Base-by-base conservation (phyloP, 2,113 vertebrate species). In the Halcyon malimbica region DNA sequence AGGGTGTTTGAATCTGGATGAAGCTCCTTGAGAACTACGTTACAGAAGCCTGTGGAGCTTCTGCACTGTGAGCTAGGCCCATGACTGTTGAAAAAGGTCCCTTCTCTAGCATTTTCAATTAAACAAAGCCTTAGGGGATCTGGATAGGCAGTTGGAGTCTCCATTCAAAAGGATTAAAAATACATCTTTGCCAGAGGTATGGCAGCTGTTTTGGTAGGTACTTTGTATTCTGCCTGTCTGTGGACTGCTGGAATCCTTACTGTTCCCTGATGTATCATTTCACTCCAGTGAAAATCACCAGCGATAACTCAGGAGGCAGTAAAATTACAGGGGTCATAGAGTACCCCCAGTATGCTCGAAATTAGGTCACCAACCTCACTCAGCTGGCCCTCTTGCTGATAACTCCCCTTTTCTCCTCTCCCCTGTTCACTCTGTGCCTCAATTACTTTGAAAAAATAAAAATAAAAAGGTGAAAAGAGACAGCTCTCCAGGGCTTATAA, bases 211-310 rank as follows among this genome's bases (percentile, higher is more conserved):
- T 95, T 87, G 85, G 83, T 75, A 82, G 83, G 75, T 54, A 57
- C 25, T 90, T 71, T 64, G 44, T 91, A 93, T 87, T 88, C 92
- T 79, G 82, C 74, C 35, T 80, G 59, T 92, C 75, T 81, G n/a
- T 87, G 83, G 85, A 44, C 26, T 94, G 95, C 95, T 92, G 77
- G 57, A 92, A 80, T 91, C 88, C 93, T 87, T 89, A 95, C 63
- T 76, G 83, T 87, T 89, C 94, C 83, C 91, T 94, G 70, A 79
- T 87, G 81, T 94, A 78, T 91, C 93, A 94, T 91, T 96, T 96
- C 57, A 87, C 57, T 84, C 63, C 78, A 90, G 54, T 94, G 83
- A 93, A 97, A 98, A 97, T 94, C 90, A 92, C 80, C 95, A 93
- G 92, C 25, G 37, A 90, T 96, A 96, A 94, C 83, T 87, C 75